Conservation (phyloP, 1,140 invertebrate species). For the Uloborus diversus region DNA sequence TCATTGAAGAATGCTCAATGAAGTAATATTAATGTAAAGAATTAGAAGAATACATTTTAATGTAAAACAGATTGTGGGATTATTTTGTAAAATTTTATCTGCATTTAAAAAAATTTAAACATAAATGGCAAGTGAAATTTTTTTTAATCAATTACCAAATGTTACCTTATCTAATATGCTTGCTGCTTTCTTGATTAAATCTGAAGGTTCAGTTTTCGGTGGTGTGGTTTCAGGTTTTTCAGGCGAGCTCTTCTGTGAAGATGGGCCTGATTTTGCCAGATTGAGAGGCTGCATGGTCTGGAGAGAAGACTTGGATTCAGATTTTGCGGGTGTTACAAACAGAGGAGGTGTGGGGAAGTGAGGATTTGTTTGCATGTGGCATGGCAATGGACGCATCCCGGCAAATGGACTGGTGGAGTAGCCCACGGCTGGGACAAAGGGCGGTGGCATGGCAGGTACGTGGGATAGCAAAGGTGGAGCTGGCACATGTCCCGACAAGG, state of each 20-base stretch:
- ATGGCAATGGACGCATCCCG: constrained; percentile 10
- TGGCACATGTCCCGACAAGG: not conserved
- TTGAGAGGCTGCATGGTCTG: constrained; percentile 48
- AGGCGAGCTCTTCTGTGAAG: constrained; percentile 37
- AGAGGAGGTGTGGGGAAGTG: constrained; percentile 55
- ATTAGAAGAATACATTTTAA: too few relatives aligned
- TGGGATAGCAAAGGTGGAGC: constrained; percentile 24
- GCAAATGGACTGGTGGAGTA: constrained; percentile 30
- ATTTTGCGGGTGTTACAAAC: constrained; percentile 38
- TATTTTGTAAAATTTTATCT: too few relatives aligned
- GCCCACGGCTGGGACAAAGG: constrained; percentile 35
- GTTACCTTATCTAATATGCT: constrained; percentile 44
- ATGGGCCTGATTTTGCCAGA: constrained; percentile 47
- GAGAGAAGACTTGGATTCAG: constrained; percentile 16
- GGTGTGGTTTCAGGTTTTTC: constrained; percentile 19
- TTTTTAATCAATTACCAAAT: too few relatives aligned
- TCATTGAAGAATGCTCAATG: too few relatives aligned
- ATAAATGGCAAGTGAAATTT: too few relatives aligned
- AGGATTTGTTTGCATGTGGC: constrained; percentile 25
- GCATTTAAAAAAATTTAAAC: too few relatives aligned
- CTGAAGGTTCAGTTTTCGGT: constrained; percentile 16
- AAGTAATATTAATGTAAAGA: too few relatives aligned
- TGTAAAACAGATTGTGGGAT: too few relatives aligned
- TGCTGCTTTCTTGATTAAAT: constrained; percentile 40
- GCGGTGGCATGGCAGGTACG: constrained; percentile 16